Evolutionary conservation across 1,140 invertebrate genomes (phyloP), one percentile per base, ranked within the genome.

Genomic region (Proctacanthus coquilletti): DNA sequence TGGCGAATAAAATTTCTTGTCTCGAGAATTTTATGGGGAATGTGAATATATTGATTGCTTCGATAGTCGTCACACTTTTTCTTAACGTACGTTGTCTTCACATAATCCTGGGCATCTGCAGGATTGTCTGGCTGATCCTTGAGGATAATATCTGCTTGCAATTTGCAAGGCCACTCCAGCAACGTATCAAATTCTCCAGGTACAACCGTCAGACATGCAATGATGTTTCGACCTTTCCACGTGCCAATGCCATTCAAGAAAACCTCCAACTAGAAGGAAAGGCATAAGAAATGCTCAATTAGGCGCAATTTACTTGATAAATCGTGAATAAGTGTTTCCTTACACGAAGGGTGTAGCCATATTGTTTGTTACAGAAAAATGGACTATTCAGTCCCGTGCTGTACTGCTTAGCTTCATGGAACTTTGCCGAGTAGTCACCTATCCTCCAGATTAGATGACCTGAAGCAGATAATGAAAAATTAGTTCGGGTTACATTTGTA

Each of bases 261-360:
- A 4, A 79, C 52, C 42, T 79, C 69, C 17, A 77, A 60, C 73
- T 77, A 44, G 3, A 58, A 53, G 25, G 29, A 30, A 17, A 32
- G 20, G 14, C 32, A 23, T 37, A 33, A 42, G 18, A 18, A 3
- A 36, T 8, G n/a, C n/a, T n/a, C n/a, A n/a, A n/a, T n/a, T n/a
- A n/a, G n/a, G n/a, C n/a, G n/a, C n/a, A n/a, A 5, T 14, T 13
- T 10, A 19, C 8, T 34, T 38, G 5, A 6, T 10, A 9, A n/a
- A n/a, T n/a, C n/a, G n/a, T n/a, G n/a, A n/a, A n/a, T n/a, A n/a
- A n/a, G n/a, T n/a, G n/a, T n/a, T 20, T 23, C 55, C 51, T 60
- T 63, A 76, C 74, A 53, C 75, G 68, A 10, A 82, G 44, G 2
- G 72, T 72, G 51, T 81, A 82, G n/a, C 78, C 77, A 45, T 72